Evolutionary conservation across 2,797 vertebrate species (phyloP), one percentile per base, ranked within the genome.

Genomic region (Glossophaga mutica): DNA sequence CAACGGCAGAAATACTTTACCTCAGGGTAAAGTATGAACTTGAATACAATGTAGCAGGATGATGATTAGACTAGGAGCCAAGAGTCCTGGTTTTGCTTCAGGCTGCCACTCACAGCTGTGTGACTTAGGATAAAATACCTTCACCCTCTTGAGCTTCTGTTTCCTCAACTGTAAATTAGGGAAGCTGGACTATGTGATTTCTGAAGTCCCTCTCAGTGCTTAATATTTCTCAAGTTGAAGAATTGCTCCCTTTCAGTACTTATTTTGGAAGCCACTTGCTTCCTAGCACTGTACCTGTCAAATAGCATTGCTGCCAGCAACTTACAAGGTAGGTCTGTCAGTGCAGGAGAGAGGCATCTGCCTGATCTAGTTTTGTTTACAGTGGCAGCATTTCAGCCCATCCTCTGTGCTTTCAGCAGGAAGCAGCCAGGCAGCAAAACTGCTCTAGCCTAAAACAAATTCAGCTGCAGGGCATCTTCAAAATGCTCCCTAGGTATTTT

Each of bases 391-490:
- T 16, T 71, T 39, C 52, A n/a, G 42, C 65, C 1, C 78, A 29
- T 79, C 55, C 96, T 97, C 88, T 85, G 77, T 0, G 70, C n/a
- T 71, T 96, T 96, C 85, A 78, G 74, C 73, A 95, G 85, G 93
- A 97, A 96, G 50, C 65, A 92, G 46, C 70, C 93, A 52, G 94
- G 96, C 95, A 96, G 94, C 84, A 95, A 94, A 96, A 96, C 2
- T 70, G 95, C 94, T 90, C 44, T 46, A 18, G 32, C 84, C 34
- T 26, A 48, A 88, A 96, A 94, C 67, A 74, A 94, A 94, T 46
- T 21, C 78, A 97, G 87, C 86, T 95, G 94, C 44, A 79, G 79
- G 90, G 50, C 19, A 94, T 92, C 77, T 70, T 85, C 91, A 77
- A 91, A 81, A 94, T 46, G 71, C 59, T 88, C 95, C 50, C 42